A percentile compares a stretch with the other conserved stretches of the same genome.
These are phyloP conservation scores for Oncorhynchus clarkii DNA, from an alignment of 2,113 vertebrate species.

Conservation along the genomic window DNA sequence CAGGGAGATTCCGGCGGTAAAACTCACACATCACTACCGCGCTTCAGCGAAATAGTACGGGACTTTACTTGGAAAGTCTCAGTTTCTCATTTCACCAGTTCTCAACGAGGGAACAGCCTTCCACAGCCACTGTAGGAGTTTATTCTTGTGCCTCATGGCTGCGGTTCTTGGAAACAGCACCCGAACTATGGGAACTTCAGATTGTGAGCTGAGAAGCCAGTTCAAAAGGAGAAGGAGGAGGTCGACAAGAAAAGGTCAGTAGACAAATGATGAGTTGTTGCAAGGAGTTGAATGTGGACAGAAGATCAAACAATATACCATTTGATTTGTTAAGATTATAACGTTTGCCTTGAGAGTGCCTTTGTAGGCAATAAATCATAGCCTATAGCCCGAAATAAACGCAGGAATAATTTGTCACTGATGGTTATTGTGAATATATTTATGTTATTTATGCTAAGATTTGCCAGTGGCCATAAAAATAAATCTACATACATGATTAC, in stretches of 20 bases:
- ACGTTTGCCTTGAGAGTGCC: too few species aligned
- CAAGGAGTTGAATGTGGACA: too few species aligned
- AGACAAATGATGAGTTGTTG: background rate
- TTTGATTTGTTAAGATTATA: too few species aligned
- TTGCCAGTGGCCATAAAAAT: too few species aligned
- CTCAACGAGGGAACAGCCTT: constrained; percentile 40
- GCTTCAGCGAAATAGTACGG: background rate
- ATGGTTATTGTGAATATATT: too few species aligned
- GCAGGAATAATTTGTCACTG: too few species aligned
- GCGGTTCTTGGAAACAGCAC: constrained; percentile 83
- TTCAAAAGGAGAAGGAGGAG: constrained; percentile 83
- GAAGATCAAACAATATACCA: too few species aligned
- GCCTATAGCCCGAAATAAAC: too few species aligned
- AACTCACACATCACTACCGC: background rate
- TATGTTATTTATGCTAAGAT: too few species aligned
- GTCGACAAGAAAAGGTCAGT: constrained; percentile 91
- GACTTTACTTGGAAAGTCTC: background rate
- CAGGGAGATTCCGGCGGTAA: background rate
- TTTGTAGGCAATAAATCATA: too few species aligned
- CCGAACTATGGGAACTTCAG: constrained; percentile 79
- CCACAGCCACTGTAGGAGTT: constrained; percentile 43
- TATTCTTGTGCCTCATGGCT: constrained; percentile 76
- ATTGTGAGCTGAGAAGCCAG: constrained; percentile 86
- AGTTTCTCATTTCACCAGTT: background rate
- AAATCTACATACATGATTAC: too few species aligned